These are phyloP conservation scores for Lerema accius DNA, from an alignment of 1,140 invertebrate species.

Conservation along the genomic window DNA sequence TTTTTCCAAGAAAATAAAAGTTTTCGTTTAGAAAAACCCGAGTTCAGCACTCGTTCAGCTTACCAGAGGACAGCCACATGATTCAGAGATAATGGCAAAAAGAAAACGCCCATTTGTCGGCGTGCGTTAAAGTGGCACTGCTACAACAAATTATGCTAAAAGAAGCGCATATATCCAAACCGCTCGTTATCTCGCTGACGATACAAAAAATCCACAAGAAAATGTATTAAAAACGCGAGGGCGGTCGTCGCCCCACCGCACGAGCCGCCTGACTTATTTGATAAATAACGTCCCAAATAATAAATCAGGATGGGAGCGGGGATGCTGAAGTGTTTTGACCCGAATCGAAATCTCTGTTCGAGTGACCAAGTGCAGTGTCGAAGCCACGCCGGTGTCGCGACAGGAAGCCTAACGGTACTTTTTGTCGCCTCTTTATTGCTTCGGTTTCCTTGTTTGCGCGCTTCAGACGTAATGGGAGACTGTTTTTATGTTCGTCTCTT, in stretches of 20 bases:
- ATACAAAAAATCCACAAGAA: constrained; percentile 59
- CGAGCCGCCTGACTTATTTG: constrained; percentile 54
- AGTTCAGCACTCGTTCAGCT: constrained; percentile 32
- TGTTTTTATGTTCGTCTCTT: constrained; percentile 27
- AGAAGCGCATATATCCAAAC: constrained; percentile 49
- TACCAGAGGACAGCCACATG: constrained; percentile 32
- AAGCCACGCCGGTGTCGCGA: constrained; percentile 36
- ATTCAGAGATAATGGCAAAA: constrained; percentile 45
- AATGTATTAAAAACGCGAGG: constrained; percentile 60
- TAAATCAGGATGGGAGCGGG: constrained; percentile 49
- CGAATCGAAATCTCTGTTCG: constrained; percentile 43
- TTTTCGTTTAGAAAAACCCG: constrained; percentile 18
- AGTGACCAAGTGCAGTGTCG: constrained; percentile 46
- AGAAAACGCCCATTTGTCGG: constrained; percentile 41
- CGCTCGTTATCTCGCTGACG: constrained; percentile 62
- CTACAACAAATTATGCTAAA: constrained; percentile 54
- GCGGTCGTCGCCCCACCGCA: constrained; percentile 49
- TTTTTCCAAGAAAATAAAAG: constrained; percentile 17
- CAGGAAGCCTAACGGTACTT: constrained; percentile 53
- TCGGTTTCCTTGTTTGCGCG: constrained; percentile 55
- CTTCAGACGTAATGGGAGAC: constrained; percentile 14
- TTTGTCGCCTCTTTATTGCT: constrained; percentile 52
- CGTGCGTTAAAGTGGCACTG: constrained; percentile 45
- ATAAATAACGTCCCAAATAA: constrained; percentile 62
- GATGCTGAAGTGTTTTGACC: constrained; percentile 36